phyloP scores from a whole-genome alignment of 1,140 invertebrate genomes.

The Phocides pigmalion region DNA sequence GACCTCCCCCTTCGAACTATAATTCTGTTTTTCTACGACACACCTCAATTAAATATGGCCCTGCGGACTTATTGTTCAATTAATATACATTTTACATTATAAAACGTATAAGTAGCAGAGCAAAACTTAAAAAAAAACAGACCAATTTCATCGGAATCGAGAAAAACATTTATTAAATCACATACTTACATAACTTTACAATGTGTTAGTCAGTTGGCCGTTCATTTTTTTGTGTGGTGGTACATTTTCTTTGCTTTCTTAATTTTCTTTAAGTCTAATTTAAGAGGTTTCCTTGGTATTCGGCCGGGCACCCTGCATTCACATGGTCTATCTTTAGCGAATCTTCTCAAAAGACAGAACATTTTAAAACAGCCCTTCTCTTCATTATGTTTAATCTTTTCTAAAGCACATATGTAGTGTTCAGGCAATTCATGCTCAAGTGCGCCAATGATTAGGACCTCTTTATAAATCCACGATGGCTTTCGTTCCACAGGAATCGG shows the following conservation, averaged over 20 bases:
- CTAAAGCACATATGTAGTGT: slow-evolving; percentile 62
- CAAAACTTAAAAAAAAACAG: too few species aligned
- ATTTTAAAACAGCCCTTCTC: slow-evolving; percentile 59
- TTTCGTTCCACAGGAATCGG: slow-evolving; percentile 58
- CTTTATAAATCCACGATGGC: slow-evolving; percentile 67
- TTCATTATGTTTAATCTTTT: slow-evolving; percentile 60
- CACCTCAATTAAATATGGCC: too few species aligned
- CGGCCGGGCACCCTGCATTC: slow-evolving; percentile 45
- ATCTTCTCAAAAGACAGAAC: slow-evolving; percentile 54
- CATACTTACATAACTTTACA: too few species aligned
- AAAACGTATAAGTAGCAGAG: too few species aligned
- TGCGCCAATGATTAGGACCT: slow-evolving; percentile 63
- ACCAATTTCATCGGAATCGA: too few species aligned
- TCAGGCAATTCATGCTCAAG: slow-evolving; percentile 59
- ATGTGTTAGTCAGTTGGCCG: too few species aligned
- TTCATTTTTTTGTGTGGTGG: too few species aligned
- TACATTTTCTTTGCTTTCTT: not conserved
- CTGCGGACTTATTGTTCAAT: too few species aligned
- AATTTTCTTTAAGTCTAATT: slow-evolving; percentile 42
- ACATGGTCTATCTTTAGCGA: slow-evolving; percentile 50
- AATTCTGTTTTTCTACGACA: too few species aligned
- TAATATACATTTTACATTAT: too few species aligned
- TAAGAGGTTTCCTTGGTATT: slow-evolving; percentile 43
- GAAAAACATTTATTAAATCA: too few species aligned
- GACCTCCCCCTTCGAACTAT: too few species aligned